Evolutionary conservation across 2,888 invertebrate genomes (phyloP).

Genomic region (Cantharis nigra): DNA sequence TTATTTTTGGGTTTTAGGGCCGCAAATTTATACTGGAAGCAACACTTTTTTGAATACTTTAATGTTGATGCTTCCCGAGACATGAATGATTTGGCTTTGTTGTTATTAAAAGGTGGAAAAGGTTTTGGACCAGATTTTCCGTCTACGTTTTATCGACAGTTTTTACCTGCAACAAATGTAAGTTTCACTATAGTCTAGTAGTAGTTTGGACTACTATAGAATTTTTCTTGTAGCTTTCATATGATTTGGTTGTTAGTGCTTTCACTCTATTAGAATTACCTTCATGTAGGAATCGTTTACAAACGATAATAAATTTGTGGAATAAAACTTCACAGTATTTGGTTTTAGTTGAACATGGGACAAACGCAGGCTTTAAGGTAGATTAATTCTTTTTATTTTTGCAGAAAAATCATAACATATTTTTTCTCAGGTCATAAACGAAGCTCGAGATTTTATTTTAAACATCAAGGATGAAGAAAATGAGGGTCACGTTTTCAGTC

Average conservation of each 20-base stretch:
- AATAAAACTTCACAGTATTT: constrained; percentile 81
- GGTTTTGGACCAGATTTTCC: constrained; percentile 62
- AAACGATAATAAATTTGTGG: constrained; percentile 80
- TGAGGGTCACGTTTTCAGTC: constrained; percentile 72
- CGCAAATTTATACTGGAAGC: constrained; percentile 71
- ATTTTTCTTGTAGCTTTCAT: constrained; percentile 60
- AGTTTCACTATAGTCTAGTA: too few species aligned
- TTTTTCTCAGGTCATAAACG: constrained; percentile 65
- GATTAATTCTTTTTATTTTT: constrained; percentile 1
- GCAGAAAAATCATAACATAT: not conserved
- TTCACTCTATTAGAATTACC: constrained; percentile 83
- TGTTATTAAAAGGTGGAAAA: constrained; percentile 70
- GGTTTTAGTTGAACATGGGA: constrained; percentile 84
- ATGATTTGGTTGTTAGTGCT: constrained; percentile 81
- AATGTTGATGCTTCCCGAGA: constrained; percentile 80
- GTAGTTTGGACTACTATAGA: too few species aligned
- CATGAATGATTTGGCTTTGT: constrained; percentile 82
- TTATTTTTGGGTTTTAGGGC: constrained; percentile 57
- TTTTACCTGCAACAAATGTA: constrained; percentile 71
- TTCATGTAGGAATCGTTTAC: constrained; percentile 65
- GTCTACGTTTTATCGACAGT: constrained; percentile 76
- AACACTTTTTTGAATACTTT: constrained; percentile 77
- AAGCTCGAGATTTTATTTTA: constrained; percentile 82
- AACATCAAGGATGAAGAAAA: constrained; percentile 55
- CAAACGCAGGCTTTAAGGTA: constrained; percentile 77